Evolutionary conservation across 2,113 vertebrate species (phyloP), one percentile per base, ranked within the genome.

Genomic region (Alexandromys fortis): DNA sequence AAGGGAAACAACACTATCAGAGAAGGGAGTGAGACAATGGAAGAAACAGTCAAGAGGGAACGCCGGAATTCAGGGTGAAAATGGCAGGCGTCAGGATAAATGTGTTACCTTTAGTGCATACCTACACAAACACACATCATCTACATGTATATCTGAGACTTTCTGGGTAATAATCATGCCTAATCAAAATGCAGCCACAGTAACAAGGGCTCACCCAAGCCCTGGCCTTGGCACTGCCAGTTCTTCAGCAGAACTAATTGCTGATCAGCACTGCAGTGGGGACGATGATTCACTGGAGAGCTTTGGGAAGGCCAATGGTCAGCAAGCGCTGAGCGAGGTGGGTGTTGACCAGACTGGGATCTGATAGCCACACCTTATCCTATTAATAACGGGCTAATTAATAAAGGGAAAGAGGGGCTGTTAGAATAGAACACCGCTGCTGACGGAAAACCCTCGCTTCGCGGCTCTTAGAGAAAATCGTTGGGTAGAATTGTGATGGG

Each of bases 291-390:
- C 30, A 12, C 0, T 1, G 79, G 35, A 85, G 17, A 87, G 47
- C 75, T 75, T 14, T 28, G 67, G 42, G 86, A 81, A 61, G 77
- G 24, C 10, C 24, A 52, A 24, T 22, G 13, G 16, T 6, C 42
- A 83, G 47, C 4, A 61, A 61, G 13, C 61, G 16, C 68, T 26
- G 30, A 79, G 9, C 21, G 47, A 83, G 49, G n/a, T 1, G 21
- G 7, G n/a, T 45, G 35, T 28, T 61, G 82, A 12, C 45, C 0
- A 12, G 8, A 8, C 1, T 1, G 22, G 9, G 0, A 12, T 65
- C 8, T 76, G 9, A 12, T 68, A 52, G 33, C 3, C 1, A 12
- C 7, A 9, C 49, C 45, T 10, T 28, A 67, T 2, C 14, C 26
- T 52, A 14, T 16, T 17, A 65, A 87, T 14, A 45, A 26, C 68